Evolutionary conservation across 1,140 invertebrate genomes (phyloP).

Genomic region (Ectropis grisescens): DNA sequence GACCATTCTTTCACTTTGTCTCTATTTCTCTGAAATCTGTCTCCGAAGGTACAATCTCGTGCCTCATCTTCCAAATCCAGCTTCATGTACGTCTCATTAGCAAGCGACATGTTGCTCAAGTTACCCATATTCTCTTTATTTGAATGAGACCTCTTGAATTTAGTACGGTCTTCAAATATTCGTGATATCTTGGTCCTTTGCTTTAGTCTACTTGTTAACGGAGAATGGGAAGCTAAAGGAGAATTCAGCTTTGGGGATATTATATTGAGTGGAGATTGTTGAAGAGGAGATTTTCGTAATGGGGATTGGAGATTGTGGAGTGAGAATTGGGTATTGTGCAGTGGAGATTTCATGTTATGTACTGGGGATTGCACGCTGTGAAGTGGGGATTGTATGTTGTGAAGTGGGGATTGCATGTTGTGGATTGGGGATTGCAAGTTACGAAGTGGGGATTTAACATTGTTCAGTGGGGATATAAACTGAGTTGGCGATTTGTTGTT

Average conservation of each 20-base stretch:
- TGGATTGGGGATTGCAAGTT: not conserved
- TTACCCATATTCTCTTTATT: slow-evolving; percentile 37
- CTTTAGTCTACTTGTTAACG: slow-evolving; percentile 21
- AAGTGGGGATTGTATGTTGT: not conserved
- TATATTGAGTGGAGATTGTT: too few species aligned
- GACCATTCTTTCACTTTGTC: slow-evolving; percentile 30
- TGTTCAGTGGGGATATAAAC: slow-evolving; percentile 1
- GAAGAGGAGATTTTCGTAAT: too few species aligned
- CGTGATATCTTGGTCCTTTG: slow-evolving; percentile 29
- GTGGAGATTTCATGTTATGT: too few species aligned
- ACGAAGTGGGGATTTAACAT: not conserved
- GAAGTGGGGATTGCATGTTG: slow-evolving; percentile 1
- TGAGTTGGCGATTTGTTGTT: not conserved
- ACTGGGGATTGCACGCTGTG: too few species aligned
- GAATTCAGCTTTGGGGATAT: too few species aligned
- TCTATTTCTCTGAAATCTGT: slow-evolving; percentile 19
- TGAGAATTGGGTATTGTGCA: too few species aligned
- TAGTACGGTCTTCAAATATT: slow-evolving; percentile 46
- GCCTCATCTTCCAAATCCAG: slow-evolving; percentile 50
- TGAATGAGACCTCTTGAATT: slow-evolving; percentile 31
- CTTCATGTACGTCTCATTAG: slow-evolving; percentile 32
- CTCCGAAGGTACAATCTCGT: slow-evolving; percentile 36
- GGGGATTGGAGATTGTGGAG: too few species aligned
- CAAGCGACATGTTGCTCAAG: slow-evolving; percentile 3
- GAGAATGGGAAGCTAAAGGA: slow-evolving; percentile 15